Evolutionary conservation across 2,113 vertebrate genomes (phyloP), one percentile per base, ranked within the genome.

Genomic region (Platycercus adscitus): DNA sequence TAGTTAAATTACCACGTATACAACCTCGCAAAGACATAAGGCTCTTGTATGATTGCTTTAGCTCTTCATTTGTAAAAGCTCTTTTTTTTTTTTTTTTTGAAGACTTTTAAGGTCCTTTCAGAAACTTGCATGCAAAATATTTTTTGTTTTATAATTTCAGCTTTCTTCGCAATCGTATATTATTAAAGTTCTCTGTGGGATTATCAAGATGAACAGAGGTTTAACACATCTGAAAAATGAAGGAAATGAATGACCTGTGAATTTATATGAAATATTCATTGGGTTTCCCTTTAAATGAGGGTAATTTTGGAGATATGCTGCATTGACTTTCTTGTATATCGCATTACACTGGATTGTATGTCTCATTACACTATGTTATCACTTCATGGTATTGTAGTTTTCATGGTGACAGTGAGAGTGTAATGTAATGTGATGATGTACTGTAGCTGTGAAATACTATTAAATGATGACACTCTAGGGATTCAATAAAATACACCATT

Each of bases 341-440:
- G 96, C 96, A 97, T 98, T 97, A 96, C 90, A 95, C 77, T 96
- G 75, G 52, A 94, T 96, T 97, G 97, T 95, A 88, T 96, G 93
- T 98, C 96, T 98, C 97, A 98, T 98, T 98, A 97, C 89, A 70
- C 43, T 77, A 47, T 95, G 95, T 96, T 98, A 98, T 96, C 96
- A 93, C 97, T 97, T 98, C 97, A 97, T 85, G 94, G 95, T 95
- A 86, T 82, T 85, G 73, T 91, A 92, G 96, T 91, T 98, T 98
- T 91, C 46, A 91, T 86, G 92, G 95, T 11, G 89, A 95, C 91
- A 89, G 79, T 91, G 78, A 96, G 94, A 96, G 82, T 94, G 88
- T 96, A 97, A 97, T 96, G 92, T 94, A 97, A 97, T 96, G 88
- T 95, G 94, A 91, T 97, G 96, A 96, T 97, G 93, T 93, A 87